Evolutionary conservation across 2,888 invertebrate genomes (phyloP), one percentile per base, ranked within the genome.

Genomic region (Abrostola tripartita): DNA sequence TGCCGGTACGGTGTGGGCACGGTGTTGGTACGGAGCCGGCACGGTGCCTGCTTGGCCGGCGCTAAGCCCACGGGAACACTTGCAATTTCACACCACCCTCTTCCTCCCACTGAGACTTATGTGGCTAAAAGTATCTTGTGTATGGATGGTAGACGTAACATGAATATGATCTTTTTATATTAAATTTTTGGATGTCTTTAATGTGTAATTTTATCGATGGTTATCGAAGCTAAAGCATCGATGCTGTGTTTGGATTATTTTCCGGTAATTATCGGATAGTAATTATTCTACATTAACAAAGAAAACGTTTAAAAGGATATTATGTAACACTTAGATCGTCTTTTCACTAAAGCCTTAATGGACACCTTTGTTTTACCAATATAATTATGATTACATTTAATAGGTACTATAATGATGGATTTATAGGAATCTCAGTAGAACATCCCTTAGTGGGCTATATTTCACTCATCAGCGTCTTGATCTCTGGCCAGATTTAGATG

Each of bases 51-150:
- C 38, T 58, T 42, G 55, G 53, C 56, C 53, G 36, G 42, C 52
- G 63, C 54, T 65, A 56, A 69, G 55, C 77, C 59, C 62, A 24
- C 49, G 66, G 66, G 71, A 65, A 65, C 57, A 63, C 65, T 65
- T 71, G 61, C 70, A 77, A 69, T 71, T 73, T 72, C 61, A 61
- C 70, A 72, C 63, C 36, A 51, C n/a, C n/a, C 38, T 8, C 42
- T 12, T 8, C 4, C 24, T 42, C 37, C 14, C 47, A 12, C 7
- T 24, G 53, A 36, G 50, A 24, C 36, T 50, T n/a, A 59, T 51
- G 5, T 60, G 10, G 47, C 44, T 9, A 47, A 41, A 41, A 14
- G 24, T 47, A 7, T 24, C 14, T 47, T 5, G 2, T 24, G 7
- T 24, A 44, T 8, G 14, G 14, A 41, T 24, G 24, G 24, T 24